Conservation (phyloP, 2,797 vertebrate genomes). For the Zalophus californianus region DNA sequence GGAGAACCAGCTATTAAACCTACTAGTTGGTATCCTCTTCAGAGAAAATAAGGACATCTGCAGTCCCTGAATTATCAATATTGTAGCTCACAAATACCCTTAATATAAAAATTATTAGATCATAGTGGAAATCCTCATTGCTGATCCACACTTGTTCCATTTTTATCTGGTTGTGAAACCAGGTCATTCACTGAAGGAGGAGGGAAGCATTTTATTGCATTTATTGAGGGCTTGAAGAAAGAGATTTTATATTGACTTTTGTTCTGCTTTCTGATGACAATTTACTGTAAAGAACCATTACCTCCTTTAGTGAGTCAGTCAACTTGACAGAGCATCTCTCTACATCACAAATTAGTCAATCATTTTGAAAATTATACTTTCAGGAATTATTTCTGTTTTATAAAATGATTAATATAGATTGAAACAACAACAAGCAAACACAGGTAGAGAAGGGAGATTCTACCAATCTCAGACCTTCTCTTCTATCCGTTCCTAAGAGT, state of each 20-base stretch:
- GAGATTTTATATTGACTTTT: not conserved
- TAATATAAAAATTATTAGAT: not conserved
- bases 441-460: not conserved
- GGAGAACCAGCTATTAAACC: not conserved
- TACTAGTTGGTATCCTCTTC: not conserved
- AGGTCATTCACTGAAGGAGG: not conserved
- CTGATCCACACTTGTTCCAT: not conserved
- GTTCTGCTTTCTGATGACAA: not conserved
- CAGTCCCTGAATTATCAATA: not conserved
- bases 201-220: not conserved
- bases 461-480: not conserved
- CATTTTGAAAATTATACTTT: constrained; percentile 39
- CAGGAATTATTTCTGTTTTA: not conserved
- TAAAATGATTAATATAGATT: not conserved
- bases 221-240: not conserved
- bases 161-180: not conserved
- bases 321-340: constrained; percentile 23
- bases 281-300: not conserved
- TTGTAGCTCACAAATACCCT: not conserved
- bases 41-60: not conserved
- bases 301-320: constrained; percentile 1
- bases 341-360: not conserved
- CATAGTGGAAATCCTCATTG: not conserved
- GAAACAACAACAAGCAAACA: not conserved
- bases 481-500: not conserved